Evolutionary conservation across 2,888 invertebrate species (phyloP).

Genomic region (Orthosia gracilis): DNA sequence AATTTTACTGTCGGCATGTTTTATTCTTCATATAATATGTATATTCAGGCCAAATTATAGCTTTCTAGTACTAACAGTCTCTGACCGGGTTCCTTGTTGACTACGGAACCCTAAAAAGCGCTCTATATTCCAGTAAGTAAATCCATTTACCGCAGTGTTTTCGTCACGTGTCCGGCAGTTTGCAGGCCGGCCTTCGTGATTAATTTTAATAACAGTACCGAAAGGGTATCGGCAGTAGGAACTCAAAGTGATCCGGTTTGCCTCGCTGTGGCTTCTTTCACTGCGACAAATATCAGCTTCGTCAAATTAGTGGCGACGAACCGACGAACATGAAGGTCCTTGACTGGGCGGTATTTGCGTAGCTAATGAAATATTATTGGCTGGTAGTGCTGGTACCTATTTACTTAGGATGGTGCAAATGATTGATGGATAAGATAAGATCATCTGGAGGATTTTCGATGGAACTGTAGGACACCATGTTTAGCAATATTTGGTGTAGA

Average conservation of each 20-base stretch:
- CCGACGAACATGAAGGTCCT: conserved; percentile 30
- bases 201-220: conserved; percentile 60
- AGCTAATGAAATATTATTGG: background rate
- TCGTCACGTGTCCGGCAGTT: conserved; percentile 56
- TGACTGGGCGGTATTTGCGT: conserved; percentile 31
- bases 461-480: background rate
- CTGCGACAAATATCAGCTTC: conserved; percentile 46
- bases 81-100: no score
- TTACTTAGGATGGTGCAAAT: background rate
- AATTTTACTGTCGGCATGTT: no score
- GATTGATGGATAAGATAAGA: background rate
- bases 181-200: conserved; percentile 59
- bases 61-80: no score
- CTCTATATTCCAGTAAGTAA: background rate
- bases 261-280: conserved; percentile 68
- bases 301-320: conserved; percentile 37
- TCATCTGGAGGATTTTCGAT: background rate
- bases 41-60: no score
- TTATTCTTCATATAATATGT: no score
- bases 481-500: background rate
- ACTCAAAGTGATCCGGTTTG: conserved; percentile 63
- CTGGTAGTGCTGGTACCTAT: background rate
- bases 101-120: no score
- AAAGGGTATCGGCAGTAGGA: conserved; percentile 66
- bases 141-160: conserved; percentile 23